phyloP scores from a whole-genome alignment of 2,797 vertebrate species.

The Xiphorhynchus erythropygius region DNA sequence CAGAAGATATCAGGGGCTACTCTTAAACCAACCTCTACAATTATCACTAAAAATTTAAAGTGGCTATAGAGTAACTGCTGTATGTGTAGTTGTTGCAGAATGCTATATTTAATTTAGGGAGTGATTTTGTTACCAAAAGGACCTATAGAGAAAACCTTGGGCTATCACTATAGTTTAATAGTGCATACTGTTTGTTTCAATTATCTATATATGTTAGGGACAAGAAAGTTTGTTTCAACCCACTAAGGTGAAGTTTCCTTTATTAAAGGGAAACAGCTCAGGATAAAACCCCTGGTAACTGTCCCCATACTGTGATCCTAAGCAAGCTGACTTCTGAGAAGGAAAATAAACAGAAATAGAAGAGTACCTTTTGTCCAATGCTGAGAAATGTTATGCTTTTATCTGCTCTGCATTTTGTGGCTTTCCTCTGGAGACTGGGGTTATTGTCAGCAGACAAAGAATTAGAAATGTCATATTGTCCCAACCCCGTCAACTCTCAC shows the following conservation, averaged over 20 bases:
- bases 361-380: not conserved
- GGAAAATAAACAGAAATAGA: not conserved
- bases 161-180: not conserved
- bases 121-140: not conserved
- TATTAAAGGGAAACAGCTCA: not conserved
- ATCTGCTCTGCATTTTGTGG: not conserved
- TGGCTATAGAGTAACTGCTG: not conserved
- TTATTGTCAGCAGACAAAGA: constrained; percentile 70
- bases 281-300: not conserved
- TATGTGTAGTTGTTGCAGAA: not conserved
- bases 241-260: not conserved
- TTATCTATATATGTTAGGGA: not conserved
- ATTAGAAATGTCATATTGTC: constrained; percentile 72
- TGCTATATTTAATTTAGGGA: not conserved
- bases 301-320: not conserved
- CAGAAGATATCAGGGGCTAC: not conserved
- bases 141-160: not conserved
- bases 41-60: not conserved
- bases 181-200: not conserved
- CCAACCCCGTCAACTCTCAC: constrained; percentile 49
- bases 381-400: not conserved
- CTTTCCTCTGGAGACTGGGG: constrained; percentile 38
- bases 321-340: not conserved
- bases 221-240: not conserved
- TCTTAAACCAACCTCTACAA: not conserved